Percentiles rank a stretch among this genome's conserved stretches.
Conservation (phyloP, 2,797 vertebrate species). For the Schizothorax lantsangensis region DNA sequence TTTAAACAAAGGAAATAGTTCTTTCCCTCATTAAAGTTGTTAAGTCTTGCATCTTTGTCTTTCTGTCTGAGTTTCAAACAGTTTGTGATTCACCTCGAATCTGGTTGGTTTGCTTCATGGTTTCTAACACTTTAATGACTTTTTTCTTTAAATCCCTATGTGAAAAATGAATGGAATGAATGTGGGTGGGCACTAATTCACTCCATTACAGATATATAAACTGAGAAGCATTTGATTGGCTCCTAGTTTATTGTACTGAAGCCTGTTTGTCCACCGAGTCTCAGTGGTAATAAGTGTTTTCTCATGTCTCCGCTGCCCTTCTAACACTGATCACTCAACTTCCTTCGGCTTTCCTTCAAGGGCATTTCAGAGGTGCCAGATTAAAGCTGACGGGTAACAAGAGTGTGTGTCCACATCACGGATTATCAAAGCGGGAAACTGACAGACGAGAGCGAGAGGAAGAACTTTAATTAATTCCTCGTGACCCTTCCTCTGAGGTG, state of each 20-base stretch:
- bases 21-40: too few species aligned
- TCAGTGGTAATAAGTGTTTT: conserved; percentile 1
- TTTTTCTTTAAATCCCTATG: neutral
- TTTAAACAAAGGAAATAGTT: too few species aligned
- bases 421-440: conserved; percentile 80
- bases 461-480: conserved; percentile 76
- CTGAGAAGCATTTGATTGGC: neutral
- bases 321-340: conserved; percentile 61
- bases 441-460: conserved; percentile 39
- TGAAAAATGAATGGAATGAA: neutral
- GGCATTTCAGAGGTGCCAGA: conserved; percentile 81
- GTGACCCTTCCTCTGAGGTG: conserved; percentile 72
- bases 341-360: conserved; percentile 77
- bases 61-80: neutral
- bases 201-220: neutral
- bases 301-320: conserved; percentile 67
- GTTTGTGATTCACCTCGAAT: neutral
- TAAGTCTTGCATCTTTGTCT: too few species aligned
- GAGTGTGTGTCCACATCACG: conserved; percentile 77
- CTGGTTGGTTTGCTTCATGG: neutral
- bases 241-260: neutral
- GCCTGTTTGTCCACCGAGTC: neutral
- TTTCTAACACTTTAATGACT: too few species aligned
- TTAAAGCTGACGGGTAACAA: conserved; percentile 81
- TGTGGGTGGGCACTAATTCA: neutral